phyloP scores from a whole-genome alignment of 2,113 vertebrate genomes.

The Lota lota region DNA sequence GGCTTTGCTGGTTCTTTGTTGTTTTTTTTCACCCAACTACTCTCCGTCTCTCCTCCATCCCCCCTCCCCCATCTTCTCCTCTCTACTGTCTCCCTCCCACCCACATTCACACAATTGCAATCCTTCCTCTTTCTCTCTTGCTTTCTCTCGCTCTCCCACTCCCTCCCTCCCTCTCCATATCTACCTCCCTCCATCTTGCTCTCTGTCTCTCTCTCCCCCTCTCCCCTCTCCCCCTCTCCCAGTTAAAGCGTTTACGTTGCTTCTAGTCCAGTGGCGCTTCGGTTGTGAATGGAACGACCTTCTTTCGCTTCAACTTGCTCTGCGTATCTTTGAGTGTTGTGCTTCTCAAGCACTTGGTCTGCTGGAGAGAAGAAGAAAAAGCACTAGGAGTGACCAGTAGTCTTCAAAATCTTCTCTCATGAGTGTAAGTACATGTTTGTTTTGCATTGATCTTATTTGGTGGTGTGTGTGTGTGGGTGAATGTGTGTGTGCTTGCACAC shows the following conservation, averaged over 20 bases:
- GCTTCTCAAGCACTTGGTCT: constrained; percentile 16
- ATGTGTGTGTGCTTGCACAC: neutral
- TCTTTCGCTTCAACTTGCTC: constrained; percentile 21
- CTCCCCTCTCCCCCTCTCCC: neutral
- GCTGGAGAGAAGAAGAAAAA: neutral
- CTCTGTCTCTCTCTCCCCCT: constrained; percentile 36
- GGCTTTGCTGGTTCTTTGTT: too few relatives aligned
- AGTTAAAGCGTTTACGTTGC: constrained; percentile 28
- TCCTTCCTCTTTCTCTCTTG: constrained; percentile 21
- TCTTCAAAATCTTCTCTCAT: constrained; percentile 7
- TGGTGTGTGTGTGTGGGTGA: constrained; percentile 22
- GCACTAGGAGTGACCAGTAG: constrained; percentile 19
- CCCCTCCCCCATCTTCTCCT: neutral
- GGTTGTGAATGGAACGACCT: constrained; percentile 38
- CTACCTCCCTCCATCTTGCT: constrained; percentile 16
- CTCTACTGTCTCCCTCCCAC: constrained; percentile 9
- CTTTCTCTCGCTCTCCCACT: constrained; percentile 26
- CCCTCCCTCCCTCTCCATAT: neutral
- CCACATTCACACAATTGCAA: constrained; percentile 31
- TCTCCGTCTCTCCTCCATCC: constrained; percentile 50
- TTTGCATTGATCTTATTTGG: constrained; percentile 20
- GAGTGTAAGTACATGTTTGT: constrained; percentile 57
- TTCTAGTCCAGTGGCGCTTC: constrained; percentile 30
- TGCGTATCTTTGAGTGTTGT: constrained; percentile 13
- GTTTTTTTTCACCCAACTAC: too few relatives aligned